Conservation (phyloP, 2,113 vertebrate genomes). For the Hyperopisus bebe region DNA sequence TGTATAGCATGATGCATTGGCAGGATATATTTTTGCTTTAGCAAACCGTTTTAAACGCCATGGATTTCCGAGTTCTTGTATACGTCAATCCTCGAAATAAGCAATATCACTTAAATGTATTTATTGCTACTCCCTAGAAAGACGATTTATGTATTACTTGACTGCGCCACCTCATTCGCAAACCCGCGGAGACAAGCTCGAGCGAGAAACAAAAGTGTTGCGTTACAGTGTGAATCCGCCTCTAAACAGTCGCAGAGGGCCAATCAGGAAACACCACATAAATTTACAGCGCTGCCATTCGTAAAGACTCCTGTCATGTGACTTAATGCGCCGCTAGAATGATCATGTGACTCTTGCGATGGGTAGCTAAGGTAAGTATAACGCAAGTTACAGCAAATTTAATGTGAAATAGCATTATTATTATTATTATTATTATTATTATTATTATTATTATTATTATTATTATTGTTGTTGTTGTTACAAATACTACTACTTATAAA, state of each 20-base stretch:
- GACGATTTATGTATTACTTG: background rate
- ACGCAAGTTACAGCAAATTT: background rate
- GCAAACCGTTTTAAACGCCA: conserved; percentile 32
- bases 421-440: background rate
- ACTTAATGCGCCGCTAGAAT: background rate
- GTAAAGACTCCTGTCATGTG: conserved; percentile 16
- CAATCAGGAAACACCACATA: conserved; percentile 17
- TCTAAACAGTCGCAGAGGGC: background rate
- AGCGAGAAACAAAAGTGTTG: background rate
- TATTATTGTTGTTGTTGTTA: background rate
- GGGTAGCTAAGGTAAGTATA: background rate
- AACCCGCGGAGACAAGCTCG: conserved; percentile 31
- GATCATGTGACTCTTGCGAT: background rate
- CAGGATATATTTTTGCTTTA: background rate
- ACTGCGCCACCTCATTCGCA: conserved; percentile 19
- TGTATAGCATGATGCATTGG: conserved; percentile 14
- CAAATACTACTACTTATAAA: background rate
- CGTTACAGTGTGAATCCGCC: conserved; percentile 24
- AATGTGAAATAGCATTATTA: background rate
- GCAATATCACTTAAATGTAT: background rate
- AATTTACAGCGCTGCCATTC: background rate
- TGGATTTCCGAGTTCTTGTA: conserved; percentile 14
- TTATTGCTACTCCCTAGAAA: background rate
- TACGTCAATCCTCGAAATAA: conserved; percentile 15
- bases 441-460: background rate